These are phyloP conservation scores for Propsilocerus akamusi DNA, from an alignment of 1,140 invertebrate species.

Conservation along the genomic window DNA sequence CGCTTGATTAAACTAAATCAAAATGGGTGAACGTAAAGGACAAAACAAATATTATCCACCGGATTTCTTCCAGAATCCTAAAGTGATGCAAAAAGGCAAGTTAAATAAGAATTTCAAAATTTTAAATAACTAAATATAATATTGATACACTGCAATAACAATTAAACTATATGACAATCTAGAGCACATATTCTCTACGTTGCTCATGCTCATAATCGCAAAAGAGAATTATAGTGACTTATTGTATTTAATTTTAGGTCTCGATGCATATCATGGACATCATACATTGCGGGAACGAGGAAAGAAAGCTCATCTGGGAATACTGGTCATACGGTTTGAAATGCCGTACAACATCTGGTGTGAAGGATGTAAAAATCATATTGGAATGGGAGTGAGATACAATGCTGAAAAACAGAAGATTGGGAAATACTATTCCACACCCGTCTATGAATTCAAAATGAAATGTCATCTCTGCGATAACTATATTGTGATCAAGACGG, in stretches of 20 bases:
- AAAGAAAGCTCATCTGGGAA: slow-evolving; percentile 84
- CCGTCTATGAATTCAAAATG: slow-evolving; percentile 96
- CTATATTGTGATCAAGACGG: slow-evolving; percentile 97
- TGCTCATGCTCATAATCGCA: no score
- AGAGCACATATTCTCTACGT: no score
- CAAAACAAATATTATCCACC: slow-evolving; percentile 97
- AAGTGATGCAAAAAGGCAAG: neutral
- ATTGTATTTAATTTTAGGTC: slow-evolving; percentile 72
- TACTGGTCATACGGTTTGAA: slow-evolving; percentile 97
- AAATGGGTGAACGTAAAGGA: slow-evolving; percentile 95
- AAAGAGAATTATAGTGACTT: no score
- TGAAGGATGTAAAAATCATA: slow-evolving; percentile 92
- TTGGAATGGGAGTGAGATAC: slow-evolving; percentile 97
- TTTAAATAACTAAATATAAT: no score
- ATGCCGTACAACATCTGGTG: slow-evolving; percentile 99
- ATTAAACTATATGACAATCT: no score
- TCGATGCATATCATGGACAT: slow-evolving; percentile 87
- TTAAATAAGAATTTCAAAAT: no score
- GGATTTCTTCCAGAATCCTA: slow-evolving; percentile 77
- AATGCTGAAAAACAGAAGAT: slow-evolving; percentile 98
- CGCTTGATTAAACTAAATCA: no score
- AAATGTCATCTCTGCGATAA: slow-evolving; percentile 98
- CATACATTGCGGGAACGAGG: slow-evolving; percentile 93
- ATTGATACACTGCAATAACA: no score
- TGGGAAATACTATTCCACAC: slow-evolving; percentile 97